Percentiles rank a stretch among this genome's conserved stretches.
These are phyloP conservation scores for Cliona cf. orientalis DNA, from an alignment of 37 sponge, comb jelly and placozoan genomes.

Conservation along the genomic window DNA sequence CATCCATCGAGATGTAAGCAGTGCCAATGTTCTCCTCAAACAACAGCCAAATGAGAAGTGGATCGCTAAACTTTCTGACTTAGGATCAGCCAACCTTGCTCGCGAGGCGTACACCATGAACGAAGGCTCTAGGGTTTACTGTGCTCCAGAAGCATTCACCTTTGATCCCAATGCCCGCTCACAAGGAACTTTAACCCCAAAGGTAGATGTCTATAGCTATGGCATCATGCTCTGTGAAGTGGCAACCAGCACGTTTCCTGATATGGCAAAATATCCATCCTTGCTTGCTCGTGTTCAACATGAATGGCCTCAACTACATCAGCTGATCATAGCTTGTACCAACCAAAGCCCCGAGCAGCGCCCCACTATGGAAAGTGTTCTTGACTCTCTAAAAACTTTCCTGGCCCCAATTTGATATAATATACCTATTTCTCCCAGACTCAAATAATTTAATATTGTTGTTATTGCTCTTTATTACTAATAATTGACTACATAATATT, in stretches of 20 bases:
- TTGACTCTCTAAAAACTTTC: neutral
- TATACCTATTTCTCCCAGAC: no score
- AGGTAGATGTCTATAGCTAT: slow-evolving; percentile 84
- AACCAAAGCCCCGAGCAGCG: slow-evolving; percentile 2
- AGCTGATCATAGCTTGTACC: slow-evolving; percentile 20
- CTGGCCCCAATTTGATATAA: no score
- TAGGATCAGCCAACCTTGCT: slow-evolving; percentile 74
- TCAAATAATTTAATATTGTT: neutral
- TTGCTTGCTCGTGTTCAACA: neutral
- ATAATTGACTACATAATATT: no score
- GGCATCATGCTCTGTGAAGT: slow-evolving; percentile 73
- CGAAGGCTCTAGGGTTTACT: slow-evolving; percentile 60
- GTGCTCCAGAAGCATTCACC: slow-evolving; percentile 65
- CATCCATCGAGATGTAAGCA: slow-evolving; percentile 83
- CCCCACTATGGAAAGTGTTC: slow-evolving; percentile 13
- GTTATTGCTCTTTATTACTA: neutral
- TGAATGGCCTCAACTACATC: slow-evolving; percentile 1
- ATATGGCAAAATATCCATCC: neutral
- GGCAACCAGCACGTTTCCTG: slow-evolving; percentile 29
- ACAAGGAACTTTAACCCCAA: slow-evolving; percentile 43
- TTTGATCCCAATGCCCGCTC: neutral
- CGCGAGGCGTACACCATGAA: slow-evolving; percentile 19
- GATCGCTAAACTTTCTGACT: slow-evolving; percentile 76
- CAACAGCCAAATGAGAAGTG: slow-evolving; percentile 7
- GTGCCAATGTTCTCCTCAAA: slow-evolving; percentile 72